A percentile compares a stretch with the other conserved stretches of the same genome.
Evolutionary conservation across 1,140 invertebrate genomes (phyloP).

Genomic region (Halotydeus destructor): DNA sequence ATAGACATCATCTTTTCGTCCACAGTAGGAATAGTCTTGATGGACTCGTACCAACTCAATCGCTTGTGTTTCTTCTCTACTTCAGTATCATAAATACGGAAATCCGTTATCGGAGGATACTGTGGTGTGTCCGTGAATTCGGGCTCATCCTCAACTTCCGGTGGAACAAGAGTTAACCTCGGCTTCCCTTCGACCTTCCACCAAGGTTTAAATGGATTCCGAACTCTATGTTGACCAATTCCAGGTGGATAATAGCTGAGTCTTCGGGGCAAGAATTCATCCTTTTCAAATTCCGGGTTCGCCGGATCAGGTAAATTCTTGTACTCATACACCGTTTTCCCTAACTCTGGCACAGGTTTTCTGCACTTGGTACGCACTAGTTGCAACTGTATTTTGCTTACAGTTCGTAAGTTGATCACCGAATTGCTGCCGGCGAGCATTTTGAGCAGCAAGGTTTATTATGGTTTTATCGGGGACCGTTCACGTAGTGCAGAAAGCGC

Average conservation of each 20-base stretch:
- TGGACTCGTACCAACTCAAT: constrained; percentile 31
- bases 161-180: not conserved
- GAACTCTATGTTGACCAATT: not conserved
- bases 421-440: too few relatives aligned
- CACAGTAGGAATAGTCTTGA: constrained; percentile 40
- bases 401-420: too few relatives aligned
- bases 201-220: not conserved
- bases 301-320: not conserved
- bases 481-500: too few relatives aligned
- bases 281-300: not conserved
- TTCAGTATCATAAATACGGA: not conserved
- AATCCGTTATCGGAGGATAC: constrained; percentile 15
- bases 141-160: constrained; percentile 5
- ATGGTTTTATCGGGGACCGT: too few relatives aligned
- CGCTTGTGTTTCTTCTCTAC: constrained; percentile 12
- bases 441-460: too few relatives aligned
- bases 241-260: not conserved
- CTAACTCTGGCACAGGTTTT: too few relatives aligned
- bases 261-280: constrained; percentile 2
- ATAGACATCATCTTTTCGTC: constrained; percentile 61
- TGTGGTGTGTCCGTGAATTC: constrained; percentile 6
- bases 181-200: too few relatives aligned
- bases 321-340: too few relatives aligned
- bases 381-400: too few relatives aligned
- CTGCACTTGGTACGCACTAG: too few relatives aligned